Evolutionary conservation across 2,113 vertebrate species (phyloP).

Genomic region (Embiotoca jacksoni): DNA sequence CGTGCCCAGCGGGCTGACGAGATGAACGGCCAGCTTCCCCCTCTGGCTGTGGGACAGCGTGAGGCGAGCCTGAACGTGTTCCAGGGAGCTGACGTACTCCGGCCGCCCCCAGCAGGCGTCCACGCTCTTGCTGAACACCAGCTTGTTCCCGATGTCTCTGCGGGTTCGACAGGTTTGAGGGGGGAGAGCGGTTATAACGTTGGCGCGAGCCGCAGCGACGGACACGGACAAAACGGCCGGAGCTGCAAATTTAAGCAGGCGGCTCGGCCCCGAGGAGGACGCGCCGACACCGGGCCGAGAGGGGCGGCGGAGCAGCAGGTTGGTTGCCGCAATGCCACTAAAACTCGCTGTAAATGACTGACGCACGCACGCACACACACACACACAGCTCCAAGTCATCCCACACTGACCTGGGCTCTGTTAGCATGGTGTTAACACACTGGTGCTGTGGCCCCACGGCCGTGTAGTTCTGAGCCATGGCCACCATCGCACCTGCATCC

Average conservation of each 20-base stretch:
- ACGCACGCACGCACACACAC: neutral
- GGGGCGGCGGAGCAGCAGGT: conserved; percentile 19
- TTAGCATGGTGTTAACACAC: conserved; percentile 90
- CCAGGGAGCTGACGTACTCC: conserved; percentile 89
- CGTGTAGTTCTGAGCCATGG: conserved; percentile 94
- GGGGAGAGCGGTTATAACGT: conserved; percentile 68
- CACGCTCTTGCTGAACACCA: conserved; percentile 90
- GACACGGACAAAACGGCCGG: conserved; percentile 45
- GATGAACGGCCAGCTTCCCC: conserved; percentile 94
- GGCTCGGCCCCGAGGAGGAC: conserved; percentile 16
- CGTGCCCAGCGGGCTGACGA: conserved; percentile 95
- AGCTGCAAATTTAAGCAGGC: conserved; percentile 25
- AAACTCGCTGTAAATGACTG: conserved; percentile 13
- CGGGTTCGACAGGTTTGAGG: conserved; percentile 45
- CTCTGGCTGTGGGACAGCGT: conserved; percentile 94
- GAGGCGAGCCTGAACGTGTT: conserved; percentile 93
- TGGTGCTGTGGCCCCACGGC: conserved; percentile 90
- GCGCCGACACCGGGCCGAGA: conserved; percentile 32
- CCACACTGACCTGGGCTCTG: conserved; percentile 87
- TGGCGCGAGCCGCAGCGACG: conserved; percentile 55
- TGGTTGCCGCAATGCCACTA: conserved; percentile 23
- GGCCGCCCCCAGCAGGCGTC: conserved; percentile 91
- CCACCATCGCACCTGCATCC: conserved; percentile 94
- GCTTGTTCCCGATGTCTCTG: conserved; percentile 92
- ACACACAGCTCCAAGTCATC: conserved; percentile 11